phyloP scores from a whole-genome alignment of 2,888 invertebrate genomes.

The Apamea epomidion region DNA sequence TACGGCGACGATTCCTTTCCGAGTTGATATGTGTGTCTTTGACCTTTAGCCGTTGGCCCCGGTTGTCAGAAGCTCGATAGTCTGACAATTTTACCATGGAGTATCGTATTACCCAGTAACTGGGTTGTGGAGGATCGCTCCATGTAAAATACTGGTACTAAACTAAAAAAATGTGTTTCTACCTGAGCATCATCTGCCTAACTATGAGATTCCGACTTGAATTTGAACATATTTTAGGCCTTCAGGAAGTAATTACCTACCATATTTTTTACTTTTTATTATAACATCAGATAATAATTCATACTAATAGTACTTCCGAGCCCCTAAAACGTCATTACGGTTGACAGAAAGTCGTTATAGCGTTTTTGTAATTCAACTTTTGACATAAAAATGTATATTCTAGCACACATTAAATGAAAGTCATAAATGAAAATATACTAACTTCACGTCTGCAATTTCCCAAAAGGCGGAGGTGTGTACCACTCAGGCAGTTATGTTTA shows the following conservation, averaged over 20 bases:
- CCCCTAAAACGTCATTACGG: constrained; percentile 5
- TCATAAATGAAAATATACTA: neutral
- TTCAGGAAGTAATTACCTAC: neutral
- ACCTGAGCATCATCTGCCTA: too few species aligned
- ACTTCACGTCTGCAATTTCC: neutral
- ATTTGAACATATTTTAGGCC: too few species aligned
- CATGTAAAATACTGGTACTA: too few species aligned
- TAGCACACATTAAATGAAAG: neutral
- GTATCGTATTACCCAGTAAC: too few species aligned
- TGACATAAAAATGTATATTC: neutral
- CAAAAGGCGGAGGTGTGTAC: neutral
- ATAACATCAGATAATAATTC: neutral
- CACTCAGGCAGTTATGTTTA: neutral
- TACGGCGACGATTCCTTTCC: too few species aligned
- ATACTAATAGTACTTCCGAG: neutral
- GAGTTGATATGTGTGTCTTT: too few species aligned
- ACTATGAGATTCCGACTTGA: too few species aligned
- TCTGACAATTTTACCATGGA: too few species aligned
- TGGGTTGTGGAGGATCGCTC: too few species aligned
- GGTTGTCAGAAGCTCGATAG: too few species aligned
- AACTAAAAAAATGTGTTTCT: too few species aligned
- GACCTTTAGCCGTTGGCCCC: too few species aligned
- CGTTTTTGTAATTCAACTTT: neutral
- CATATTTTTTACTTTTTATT: neutral
- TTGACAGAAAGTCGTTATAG: neutral